phyloP scores from a whole-genome alignment of 37 sponge, comb jelly and placozoan species.

The Amphimedon queenslandica region DNA sequence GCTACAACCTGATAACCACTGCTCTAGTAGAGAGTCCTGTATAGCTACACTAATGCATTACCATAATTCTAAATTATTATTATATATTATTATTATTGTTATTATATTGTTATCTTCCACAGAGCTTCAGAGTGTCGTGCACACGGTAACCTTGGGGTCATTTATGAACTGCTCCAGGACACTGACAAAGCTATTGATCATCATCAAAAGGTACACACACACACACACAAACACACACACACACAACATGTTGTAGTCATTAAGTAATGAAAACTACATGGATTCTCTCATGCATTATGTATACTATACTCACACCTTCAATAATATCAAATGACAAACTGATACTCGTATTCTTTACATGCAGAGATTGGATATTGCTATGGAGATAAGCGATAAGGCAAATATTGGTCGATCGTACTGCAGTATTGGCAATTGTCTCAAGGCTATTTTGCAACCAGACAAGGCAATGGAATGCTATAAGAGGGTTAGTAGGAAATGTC shows the following conservation, averaged over 20 bases:
- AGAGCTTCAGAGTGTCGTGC: constrained; percentile 47
- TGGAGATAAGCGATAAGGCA: constrained; percentile 50
- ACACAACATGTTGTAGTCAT: no score
- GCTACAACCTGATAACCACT: no score
- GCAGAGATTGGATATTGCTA: constrained; percentile 64
- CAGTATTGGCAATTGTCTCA: constrained; percentile 86
- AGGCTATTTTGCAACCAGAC: constrained; percentile 71
- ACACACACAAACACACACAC: constrained; percentile 9
- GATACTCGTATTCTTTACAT: constrained; percentile 1
- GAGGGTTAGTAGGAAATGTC: constrained; percentile 52
- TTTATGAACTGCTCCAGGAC: constrained; percentile 70
- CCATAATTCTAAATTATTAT: no score
- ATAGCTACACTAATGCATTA: no score
- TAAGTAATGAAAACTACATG: neutral
- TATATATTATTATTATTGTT: no score
- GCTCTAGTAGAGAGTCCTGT: no score
- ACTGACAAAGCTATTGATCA: constrained; percentile 85
- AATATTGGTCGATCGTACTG: constrained; percentile 66
- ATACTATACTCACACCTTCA: neutral
- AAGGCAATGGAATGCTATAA: constrained; percentile 82
- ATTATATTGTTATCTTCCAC: neutral
- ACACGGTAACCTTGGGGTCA: constrained; percentile 53
- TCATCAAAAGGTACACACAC: constrained; percentile 57
- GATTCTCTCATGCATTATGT: neutral
- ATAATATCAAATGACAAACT: no score